Evolutionary conservation across 2,888 invertebrate species (phyloP).

Genomic region (Idaea biselata): DNA sequence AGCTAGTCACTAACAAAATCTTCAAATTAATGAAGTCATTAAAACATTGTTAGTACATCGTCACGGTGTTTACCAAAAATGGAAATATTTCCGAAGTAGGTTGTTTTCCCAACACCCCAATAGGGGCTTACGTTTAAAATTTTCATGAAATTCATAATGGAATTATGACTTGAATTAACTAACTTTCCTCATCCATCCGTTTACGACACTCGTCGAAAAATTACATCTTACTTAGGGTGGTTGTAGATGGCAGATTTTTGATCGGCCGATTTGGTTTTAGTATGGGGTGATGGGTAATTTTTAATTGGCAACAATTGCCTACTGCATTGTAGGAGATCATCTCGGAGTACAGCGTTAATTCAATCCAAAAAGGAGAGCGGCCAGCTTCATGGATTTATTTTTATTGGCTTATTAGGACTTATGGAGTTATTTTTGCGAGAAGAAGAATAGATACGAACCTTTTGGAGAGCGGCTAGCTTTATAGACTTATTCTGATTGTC

Average conservation of each 20-base stretch:
- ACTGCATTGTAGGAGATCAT: no score
- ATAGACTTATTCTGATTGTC: no score
- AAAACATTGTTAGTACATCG: constrained; percentile 9
- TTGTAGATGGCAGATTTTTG: not conserved
- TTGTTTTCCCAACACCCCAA: constrained; percentile 19
- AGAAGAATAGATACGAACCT: no score
- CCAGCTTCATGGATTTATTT: no score
- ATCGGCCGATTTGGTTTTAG: not conserved
- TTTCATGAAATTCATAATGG: constrained; percentile 36
- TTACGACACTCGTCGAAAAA: constrained; percentile 39
- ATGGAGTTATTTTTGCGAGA: no score
- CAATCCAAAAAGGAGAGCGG: no score
- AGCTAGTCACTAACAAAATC: no score
- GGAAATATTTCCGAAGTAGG: constrained; percentile 22
- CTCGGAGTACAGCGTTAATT: no score
- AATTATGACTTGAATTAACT: constrained; percentile 45
- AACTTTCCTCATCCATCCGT: constrained; percentile 39
- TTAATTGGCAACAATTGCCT: not conserved
- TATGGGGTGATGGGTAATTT: not conserved
- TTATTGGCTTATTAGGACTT: no score
- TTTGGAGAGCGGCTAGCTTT: no score
- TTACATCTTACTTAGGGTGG: constrained; percentile 3
- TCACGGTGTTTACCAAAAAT: constrained; percentile 27
- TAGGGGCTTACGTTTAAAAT: constrained; percentile 29
- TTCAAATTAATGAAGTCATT: no score